A percentile compares a stretch with the other conserved stretches of the same genome.
Evolutionary conservation across 2,888 invertebrate genomes (phyloP).

Genomic region (Cactoblastis cactorum): DNA sequence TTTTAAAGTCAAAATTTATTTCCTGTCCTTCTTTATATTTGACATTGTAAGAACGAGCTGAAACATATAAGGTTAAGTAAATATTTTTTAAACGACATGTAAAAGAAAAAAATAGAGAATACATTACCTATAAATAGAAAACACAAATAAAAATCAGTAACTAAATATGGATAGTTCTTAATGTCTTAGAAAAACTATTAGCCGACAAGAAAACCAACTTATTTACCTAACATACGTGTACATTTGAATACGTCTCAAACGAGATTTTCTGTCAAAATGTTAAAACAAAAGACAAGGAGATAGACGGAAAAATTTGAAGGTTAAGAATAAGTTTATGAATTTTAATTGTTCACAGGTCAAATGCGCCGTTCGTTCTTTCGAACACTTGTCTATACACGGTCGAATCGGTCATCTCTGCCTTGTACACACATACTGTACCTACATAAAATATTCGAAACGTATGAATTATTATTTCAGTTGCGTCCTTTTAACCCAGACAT

Average conservation of each 20-base stretch:
- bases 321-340: neutral
- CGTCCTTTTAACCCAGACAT: conserved; percentile 52
- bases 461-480: conserved; percentile 52
- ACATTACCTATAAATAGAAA: no score
- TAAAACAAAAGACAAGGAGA: neutral
- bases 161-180: no score
- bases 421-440: conserved; percentile 18
- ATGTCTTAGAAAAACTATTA: neutral
- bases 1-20: neutral
- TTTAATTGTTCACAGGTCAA: conserved; percentile 33
- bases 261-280: neutral
- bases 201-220: neutral
- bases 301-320: neutral
- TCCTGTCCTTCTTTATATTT: no score
- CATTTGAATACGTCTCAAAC: neutral
- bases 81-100: no score
- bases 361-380: conserved; percentile 31
- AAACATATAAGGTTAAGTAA: no score
- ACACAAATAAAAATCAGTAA: neutral
- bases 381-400: conserved; percentile 57
- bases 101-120: no score
- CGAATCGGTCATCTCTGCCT: conserved; percentile 56
- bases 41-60: no score
- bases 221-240: neutral
- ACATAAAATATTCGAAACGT: conserved; percentile 33